Evolutionary conservation across 2,888 invertebrate genomes (phyloP), one percentile per base, ranked within the genome.

Genomic region (Erebia ligea): DNA sequence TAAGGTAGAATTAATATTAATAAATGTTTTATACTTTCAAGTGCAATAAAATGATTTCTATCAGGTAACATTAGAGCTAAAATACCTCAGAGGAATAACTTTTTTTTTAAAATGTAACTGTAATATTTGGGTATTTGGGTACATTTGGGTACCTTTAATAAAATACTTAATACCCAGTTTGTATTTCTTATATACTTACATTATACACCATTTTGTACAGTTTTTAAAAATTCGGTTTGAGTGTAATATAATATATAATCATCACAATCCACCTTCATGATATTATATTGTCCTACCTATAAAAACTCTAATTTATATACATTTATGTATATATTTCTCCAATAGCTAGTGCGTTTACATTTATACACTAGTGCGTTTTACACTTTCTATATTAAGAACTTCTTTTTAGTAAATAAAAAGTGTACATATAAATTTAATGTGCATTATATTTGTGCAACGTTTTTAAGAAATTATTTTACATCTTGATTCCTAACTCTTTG

Each of bases 361-460:
- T n/a, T n/a, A n/a, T n/a, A n/a, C n/a, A n/a, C n/a, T n/a, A n/a
- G n/a, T n/a, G n/a, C n/a, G n/a, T n/a, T n/a, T n/a, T n/a, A n/a
- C 48, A 64, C 13, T 52, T 34, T 64, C 17, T 11, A 17, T 42
- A 45, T 4, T 21, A 48, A 25, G 6, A 62, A 8, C 19, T 11
- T 15, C 42, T 56, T 67, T 67, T 42, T 68, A 56, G 64, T 62
- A 45, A 45, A 10, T 59, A 52, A 42, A 71, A 70, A 68, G 19
- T 40, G 68, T 69, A n/a, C n/a, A 70, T 54, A 57, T 72, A 70
- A 74, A 75, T 65, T 71, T 62, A 56, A 69, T 76, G 83, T 83
- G 83, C 84, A 82, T 83, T 84, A 83, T 74, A 67, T 73, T 73
- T 76, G 86, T 86, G 85, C 86, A 86, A 85, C 85, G 67, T 68